Evolutionary conservation across 2,797 vertebrate genomes (phyloP), one percentile per base, ranked within the genome.

Genomic region (Pteronotus mesoamericanus): DNA sequence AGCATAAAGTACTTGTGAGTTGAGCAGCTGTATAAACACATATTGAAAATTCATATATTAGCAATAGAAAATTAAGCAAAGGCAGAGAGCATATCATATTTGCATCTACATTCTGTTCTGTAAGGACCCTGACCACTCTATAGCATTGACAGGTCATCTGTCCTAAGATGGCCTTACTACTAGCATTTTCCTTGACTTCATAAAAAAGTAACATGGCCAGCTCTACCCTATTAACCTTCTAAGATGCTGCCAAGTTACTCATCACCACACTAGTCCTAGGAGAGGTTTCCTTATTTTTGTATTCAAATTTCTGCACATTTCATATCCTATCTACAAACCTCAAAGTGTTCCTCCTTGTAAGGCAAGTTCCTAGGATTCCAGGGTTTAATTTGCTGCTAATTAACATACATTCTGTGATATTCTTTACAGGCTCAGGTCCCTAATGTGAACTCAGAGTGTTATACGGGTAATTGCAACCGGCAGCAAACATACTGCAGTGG

Each of bases 11-110:
- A 37, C 66, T 75, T 44, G 34, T 89, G 48, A 82, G 24, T 88
- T 78, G 44, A 82, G 55, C 90, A 93, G 89, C 86, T 96, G 69
- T 94, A 80, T 84, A 95, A 97, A 96, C 85, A 96, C 19, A 32
- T 79, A 69, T 16, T 93, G 93, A 92, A 97, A 96, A 92, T 87
- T 89, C 88, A 92, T 39, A 79, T 37, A 51, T 77, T 95, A 79
- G 39, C 78, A 78, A 46, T 46, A 55, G 53, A 91, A 78, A 96
- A 61, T 74, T 85, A 92, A 96, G 89, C 26, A 29, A 77, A 83
- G 80, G 61, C 78, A 64, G 57, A 64, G 83, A 86, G 69, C 78
- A 74, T 69, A 91, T 86, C 74, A 68, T 93, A 74, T n/a, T 9
- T 57, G 61, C 71, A 66, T 91, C 78, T 93, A 96, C 86, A 89